phyloP scores from a whole-genome alignment of 2,888 invertebrate species.

The Peribatodes rhomboidaria region DNA sequence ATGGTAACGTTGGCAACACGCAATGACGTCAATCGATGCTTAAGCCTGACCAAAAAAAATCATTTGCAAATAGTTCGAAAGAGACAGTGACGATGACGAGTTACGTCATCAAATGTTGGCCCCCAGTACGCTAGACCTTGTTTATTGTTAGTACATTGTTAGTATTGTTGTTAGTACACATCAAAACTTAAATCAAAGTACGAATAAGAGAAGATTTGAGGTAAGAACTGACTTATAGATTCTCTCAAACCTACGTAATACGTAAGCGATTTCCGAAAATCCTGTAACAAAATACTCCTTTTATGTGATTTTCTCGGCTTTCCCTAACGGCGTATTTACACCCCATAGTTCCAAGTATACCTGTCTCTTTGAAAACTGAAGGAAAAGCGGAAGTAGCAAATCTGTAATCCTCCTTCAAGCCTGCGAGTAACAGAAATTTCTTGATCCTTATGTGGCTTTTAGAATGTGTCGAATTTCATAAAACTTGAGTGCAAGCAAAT shows the following conservation, averaged over 20 bases:
- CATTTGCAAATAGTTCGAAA: too few relatives aligned
- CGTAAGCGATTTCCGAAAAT: constrained; percentile 2
- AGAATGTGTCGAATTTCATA: constrained; percentile 16
- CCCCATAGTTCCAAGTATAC: constrained; percentile 17
- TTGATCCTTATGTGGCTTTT: constrained; percentile 18
- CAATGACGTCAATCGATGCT: too few relatives aligned
- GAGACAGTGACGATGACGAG: too few relatives aligned
- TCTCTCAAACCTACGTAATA: background rate
- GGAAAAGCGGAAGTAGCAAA: constrained; percentile 28
- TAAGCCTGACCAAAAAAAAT: too few relatives aligned
- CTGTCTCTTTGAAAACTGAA: constrained; percentile 29
- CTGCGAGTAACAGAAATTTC: constrained; percentile 15
- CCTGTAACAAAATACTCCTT: constrained; percentile 9
- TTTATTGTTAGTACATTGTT: too few relatives aligned
- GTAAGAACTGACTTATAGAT: background rate
- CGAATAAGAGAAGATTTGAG: background rate
- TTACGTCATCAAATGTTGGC: too few relatives aligned
- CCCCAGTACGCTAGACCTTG: too few relatives aligned
- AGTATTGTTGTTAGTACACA: too few relatives aligned
- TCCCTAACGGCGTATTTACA: constrained; percentile 14
- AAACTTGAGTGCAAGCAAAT: background rate
- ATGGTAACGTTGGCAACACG: too few relatives aligned
- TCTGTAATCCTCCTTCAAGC: constrained; percentile 31
- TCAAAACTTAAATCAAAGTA: background rate
- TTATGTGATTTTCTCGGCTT: constrained; percentile 28